Evolutionary conservation across 2,888 invertebrate species (phyloP).

Genomic region (Laothoe populi): DNA sequence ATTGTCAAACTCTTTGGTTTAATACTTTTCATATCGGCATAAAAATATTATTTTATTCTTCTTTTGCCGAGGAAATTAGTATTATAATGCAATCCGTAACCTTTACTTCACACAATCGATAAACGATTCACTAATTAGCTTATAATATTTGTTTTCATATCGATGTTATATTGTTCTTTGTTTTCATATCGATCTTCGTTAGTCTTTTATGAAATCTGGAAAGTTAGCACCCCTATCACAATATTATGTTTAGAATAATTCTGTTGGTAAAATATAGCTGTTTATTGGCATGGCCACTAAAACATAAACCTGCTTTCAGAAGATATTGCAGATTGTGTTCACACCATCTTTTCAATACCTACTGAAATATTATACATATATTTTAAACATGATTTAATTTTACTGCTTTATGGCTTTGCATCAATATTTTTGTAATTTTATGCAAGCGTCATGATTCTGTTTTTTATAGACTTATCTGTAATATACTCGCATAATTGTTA

Average conservation of each 20-base stretch:
- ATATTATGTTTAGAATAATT: slow-evolving; percentile 9
- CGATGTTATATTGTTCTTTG: neutral
- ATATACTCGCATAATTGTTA: too few species aligned
- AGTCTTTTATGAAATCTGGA: neutral
- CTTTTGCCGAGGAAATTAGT: too few species aligned
- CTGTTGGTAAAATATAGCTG: slow-evolving; percentile 9
- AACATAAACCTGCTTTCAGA: slow-evolving; percentile 12
- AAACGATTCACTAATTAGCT: too few species aligned
- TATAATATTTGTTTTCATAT: too few species aligned
- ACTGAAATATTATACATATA: neutral
- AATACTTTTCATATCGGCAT: too few species aligned
- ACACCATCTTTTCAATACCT: neutral
- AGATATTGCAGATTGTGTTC: neutral
- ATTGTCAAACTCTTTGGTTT: too few species aligned
- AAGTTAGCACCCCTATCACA: neutral
- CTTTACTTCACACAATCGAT: too few species aligned
- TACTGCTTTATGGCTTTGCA: neutral
- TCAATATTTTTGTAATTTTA: neutral
- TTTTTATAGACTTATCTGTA: too few species aligned
- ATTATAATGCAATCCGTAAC: too few species aligned
- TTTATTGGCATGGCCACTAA: slow-evolving; percentile 20
- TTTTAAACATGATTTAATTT: neutral
- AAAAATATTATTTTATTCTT: too few species aligned
- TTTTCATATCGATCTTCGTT: neutral
- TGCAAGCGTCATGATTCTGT: too few species aligned